Evolutionary conservation across 2,797 vertebrate genomes (phyloP).

Genomic region (Rhinatrema bivittatum): DNA sequence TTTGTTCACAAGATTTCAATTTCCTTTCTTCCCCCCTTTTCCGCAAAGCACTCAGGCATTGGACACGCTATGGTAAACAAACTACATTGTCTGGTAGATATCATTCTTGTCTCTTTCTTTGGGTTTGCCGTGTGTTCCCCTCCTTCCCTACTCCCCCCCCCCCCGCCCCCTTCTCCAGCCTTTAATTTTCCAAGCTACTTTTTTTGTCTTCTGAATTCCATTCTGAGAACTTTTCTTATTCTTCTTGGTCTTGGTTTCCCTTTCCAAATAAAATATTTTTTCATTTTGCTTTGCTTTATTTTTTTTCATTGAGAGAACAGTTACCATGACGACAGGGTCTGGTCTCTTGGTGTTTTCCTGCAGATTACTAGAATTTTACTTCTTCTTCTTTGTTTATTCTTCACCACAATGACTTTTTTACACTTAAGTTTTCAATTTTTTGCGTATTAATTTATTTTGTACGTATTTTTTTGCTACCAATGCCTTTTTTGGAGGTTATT

Average conservation of each 20-base stretch:
- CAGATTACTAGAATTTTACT: slow-evolving; percentile 22
- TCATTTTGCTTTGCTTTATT: no score
- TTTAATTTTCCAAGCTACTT: no score
- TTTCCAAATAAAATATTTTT: background rate
- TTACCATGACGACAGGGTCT: no score
- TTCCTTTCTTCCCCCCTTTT: slow-evolving; percentile 93
- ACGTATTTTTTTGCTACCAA: no score
- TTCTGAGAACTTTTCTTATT: slow-evolving; percentile 62
- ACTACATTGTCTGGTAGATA: slow-evolving; percentile 99
- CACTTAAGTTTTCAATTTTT: slow-evolving; percentile 2
- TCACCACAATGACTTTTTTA: background rate
- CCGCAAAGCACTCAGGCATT: slow-evolving; percentile 89
- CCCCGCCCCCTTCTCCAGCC: slow-evolving; percentile 26
- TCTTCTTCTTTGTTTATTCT: slow-evolving; percentile 17
- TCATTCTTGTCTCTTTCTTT: slow-evolving; percentile 87
- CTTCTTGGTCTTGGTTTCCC: no score
- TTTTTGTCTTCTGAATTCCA: slow-evolving; percentile 66
- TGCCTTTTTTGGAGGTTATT: no score
- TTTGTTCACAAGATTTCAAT: slow-evolving; percentile 82
- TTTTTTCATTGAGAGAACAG: slow-evolving; percentile 20
- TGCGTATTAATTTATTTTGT: slow-evolving; percentile 16
- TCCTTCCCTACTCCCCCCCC: slow-evolving; percentile 26
- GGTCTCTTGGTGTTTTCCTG: no score
- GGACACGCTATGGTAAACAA: slow-evolving; percentile 96
- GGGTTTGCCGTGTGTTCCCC: slow-evolving; percentile 93